A percentile compares a stretch with the other conserved stretches of the same genome.
Conservation (phyloP, 2,113 vertebrate species). For the Grallaria varia region DNA sequence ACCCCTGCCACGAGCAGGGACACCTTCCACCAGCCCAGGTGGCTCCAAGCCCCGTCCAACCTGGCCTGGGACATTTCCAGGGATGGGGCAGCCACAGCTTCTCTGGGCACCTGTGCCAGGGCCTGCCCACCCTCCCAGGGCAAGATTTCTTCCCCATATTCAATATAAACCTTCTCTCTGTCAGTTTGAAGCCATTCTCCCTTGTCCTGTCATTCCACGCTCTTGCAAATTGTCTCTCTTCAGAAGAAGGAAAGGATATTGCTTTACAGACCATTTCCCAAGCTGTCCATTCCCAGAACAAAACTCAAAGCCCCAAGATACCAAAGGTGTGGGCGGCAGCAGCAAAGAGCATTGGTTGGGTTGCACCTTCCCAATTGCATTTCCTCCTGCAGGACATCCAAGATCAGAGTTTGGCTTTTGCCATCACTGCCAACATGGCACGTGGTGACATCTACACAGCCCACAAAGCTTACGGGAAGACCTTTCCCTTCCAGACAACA, state of each 20-base stretch:
- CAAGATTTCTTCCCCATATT: neutral
- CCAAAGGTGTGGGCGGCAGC: neutral
- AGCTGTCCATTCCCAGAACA: neutral
- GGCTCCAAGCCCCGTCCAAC: neutral
- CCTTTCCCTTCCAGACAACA: neutral
- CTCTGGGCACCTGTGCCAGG: neutral
- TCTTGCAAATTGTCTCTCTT: neutral
- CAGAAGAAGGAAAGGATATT: neutral
- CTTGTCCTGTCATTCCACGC: neutral
- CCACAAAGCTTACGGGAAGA: neutral
- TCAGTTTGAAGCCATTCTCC: neutral
- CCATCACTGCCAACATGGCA: neutral
- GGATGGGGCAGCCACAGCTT: neutral
- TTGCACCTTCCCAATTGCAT: fast-evolving
- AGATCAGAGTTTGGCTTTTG: neutral
- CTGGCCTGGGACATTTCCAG: neutral
- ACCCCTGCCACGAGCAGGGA: neutral
- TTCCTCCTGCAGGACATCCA: fast-evolving
- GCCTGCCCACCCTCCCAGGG: neutral
- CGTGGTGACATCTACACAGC: fast-evolving
- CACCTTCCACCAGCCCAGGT: neutral
- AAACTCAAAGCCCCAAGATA: neutral
- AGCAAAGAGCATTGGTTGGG: neutral
- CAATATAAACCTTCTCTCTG: neutral
- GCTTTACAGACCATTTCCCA: neutral